phyloP scores from a whole-genome alignment of 2,113 vertebrate species.

The Psittacula cyanocephala region DNA sequence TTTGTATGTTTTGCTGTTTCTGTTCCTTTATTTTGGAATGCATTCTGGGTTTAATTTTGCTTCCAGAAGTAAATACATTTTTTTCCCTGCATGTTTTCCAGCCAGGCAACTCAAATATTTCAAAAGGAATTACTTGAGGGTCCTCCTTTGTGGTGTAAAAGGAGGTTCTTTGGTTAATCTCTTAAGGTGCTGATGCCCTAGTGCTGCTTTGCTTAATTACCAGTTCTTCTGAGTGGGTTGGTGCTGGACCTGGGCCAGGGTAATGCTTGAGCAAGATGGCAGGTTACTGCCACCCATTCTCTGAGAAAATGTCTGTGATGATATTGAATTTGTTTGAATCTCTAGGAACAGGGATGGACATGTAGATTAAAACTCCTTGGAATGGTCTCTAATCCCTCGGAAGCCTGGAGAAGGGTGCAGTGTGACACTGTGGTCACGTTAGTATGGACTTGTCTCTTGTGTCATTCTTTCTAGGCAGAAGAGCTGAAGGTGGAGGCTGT shows the following conservation, averaged over 20 bases:
- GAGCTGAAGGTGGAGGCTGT: not conserved
- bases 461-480: not conserved
- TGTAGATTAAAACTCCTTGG: not conserved
- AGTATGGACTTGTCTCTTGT: not conserved
- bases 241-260: not conserved
- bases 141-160: not conserved
- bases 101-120: not conserved
- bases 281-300: not conserved
- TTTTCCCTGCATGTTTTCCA: not conserved
- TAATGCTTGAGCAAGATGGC: not conserved
- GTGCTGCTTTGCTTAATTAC: not conserved
- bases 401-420: not conserved
- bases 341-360: not conserved
- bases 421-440: accelerated
- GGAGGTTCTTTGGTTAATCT: not conserved
- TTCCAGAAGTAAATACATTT: not conserved
- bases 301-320: not conserved
- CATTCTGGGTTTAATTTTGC: not conserved
- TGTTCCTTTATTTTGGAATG: not conserved
- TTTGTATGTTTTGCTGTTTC: not conserved
- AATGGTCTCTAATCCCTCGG: not conserved
- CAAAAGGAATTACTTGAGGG: not conserved
- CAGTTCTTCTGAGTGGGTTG: not conserved
- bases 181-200: not conserved
- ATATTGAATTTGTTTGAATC: not conserved